A percentile compares a stretch with the other conserved stretches of the same genome.
Evolutionary conservation across 2,888 invertebrate species (phyloP).

Genomic region (Halocaridina rubra): DNA sequence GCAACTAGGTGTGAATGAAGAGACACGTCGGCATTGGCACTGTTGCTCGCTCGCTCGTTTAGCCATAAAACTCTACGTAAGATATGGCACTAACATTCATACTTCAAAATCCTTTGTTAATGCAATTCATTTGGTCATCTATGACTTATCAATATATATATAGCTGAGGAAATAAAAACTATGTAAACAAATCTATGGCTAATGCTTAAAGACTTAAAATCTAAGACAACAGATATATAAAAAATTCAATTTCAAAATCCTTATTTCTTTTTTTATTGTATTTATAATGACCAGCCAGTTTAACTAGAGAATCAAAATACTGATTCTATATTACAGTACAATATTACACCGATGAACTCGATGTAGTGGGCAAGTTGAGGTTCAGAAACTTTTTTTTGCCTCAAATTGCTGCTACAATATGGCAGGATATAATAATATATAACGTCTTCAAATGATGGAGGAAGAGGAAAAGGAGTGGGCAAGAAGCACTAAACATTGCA

Average conservation of each 20-base stretch:
- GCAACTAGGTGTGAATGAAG: conserved; percentile 49
- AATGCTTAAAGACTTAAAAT: conserved; percentile 45
- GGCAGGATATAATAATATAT: conserved; percentile 46
- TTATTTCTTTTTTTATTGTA: conserved; percentile 53
- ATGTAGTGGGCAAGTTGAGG: conserved; percentile 49
- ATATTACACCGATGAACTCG: conserved; percentile 48
- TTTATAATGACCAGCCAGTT: conserved; percentile 47
- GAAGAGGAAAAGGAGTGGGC: conserved; percentile 18
- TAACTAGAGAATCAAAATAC: conserved; percentile 44
- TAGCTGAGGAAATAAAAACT: conserved; percentile 41
- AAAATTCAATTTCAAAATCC: conserved; percentile 43
- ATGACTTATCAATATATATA: conserved; percentile 40
- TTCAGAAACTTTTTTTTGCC: conserved; percentile 31
- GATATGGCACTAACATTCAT: conserved; percentile 56
- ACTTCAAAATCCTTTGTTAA: too few species aligned
- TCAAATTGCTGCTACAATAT: conserved; percentile 43
- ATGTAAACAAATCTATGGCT: conserved; percentile 50
- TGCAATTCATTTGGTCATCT: conserved; percentile 54
- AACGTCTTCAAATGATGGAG: conserved; percentile 44
- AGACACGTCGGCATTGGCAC: conserved; percentile 52
- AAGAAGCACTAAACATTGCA: conserved; percentile 38
- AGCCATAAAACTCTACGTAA: too few species aligned
- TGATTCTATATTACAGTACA: conserved; percentile 37
- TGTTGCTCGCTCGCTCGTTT: conserved; percentile 41
- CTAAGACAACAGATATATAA: conserved; percentile 45